Evolutionary conservation across 1,140 invertebrate species (phyloP).

Genomic region (Drosophila lacertosa): DNA sequence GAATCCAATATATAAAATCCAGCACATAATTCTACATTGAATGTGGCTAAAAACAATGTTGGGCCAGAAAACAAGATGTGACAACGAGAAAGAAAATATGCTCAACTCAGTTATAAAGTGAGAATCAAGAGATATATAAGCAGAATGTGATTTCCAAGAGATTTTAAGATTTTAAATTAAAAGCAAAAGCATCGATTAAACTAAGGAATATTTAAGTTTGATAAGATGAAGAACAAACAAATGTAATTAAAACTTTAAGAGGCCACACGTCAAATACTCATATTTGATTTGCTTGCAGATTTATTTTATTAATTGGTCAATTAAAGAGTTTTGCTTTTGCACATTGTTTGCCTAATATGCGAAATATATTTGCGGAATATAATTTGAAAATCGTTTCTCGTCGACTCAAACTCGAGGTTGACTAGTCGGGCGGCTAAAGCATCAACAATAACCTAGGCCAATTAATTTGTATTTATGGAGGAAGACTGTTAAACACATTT

Average conservation of each 20-base stretch:
- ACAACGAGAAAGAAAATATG: no score
- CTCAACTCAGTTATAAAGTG: no score
- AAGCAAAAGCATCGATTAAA: no score
- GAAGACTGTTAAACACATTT: conserved; percentile 25
- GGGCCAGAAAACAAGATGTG: no score
- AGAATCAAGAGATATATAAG: no score
- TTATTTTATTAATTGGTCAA: conserved; percentile 8
- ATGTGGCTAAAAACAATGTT: no score
- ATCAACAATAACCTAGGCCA: conserved; percentile 41
- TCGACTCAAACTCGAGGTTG: background rate
- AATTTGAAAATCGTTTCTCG: background rate
- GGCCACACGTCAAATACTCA: background rate
- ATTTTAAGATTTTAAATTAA: no score
- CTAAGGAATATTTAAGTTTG: background rate
- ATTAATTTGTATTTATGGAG: conserved; percentile 51
- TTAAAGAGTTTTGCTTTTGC: background rate
- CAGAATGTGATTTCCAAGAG: no score
- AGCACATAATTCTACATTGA: no score
- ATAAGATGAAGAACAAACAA: background rate
- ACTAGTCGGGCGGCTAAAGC: background rate
- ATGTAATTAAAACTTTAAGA: no score
- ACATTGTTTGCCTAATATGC: conserved; percentile 7
- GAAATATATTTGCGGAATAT: background rate
- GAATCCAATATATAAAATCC: no score
- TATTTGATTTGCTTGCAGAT: background rate